phyloP scores from a whole-genome alignment of 2,113 vertebrate genomes.

The Fregata magnificens region DNA sequence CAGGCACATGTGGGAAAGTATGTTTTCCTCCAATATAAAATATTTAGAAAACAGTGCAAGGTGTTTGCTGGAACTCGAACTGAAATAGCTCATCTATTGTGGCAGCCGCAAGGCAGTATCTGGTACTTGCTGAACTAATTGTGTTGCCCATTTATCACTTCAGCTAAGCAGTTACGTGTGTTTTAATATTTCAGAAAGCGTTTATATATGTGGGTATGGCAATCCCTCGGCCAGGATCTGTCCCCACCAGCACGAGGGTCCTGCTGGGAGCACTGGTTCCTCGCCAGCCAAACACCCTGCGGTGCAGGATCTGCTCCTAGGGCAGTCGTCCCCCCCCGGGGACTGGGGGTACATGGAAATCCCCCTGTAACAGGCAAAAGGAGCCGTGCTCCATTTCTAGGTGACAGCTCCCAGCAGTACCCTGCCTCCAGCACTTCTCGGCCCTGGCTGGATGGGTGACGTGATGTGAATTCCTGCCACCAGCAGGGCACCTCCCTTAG shows the following conservation, averaged over 20 bases:
- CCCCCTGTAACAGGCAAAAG: not conserved
- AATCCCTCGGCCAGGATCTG: not conserved
- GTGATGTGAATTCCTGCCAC: not conserved
- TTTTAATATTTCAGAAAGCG: not conserved
- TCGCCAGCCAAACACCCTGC: not conserved
- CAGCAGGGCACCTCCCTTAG: not conserved
- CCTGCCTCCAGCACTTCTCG: not conserved
- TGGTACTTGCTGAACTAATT: too few species aligned
- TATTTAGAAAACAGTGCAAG: not conserved
- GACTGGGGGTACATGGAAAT: not conserved
- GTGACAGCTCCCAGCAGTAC: fast-evolving
- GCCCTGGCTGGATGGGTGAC: not conserved
- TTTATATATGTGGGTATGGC: not conserved
- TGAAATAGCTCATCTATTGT: not conserved
- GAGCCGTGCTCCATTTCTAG: fast-evolving
- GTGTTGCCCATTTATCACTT: not conserved
- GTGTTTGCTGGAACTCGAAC: not conserved
- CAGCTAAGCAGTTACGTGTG: not conserved
- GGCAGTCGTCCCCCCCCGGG: not conserved
- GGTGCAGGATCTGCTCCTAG: not conserved
- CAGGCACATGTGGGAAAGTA: not conserved
- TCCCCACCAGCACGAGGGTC: not conserved
- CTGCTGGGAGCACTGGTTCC: not conserved
- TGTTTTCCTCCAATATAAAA: not conserved
- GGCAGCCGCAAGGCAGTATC: too few species aligned